A percentile compares a stretch with the other conserved stretches of the same genome.
These are phyloP conservation scores for Xestia ashworthii DNA, from an alignment of 2,888 invertebrate species.

Conservation along the genomic window DNA sequence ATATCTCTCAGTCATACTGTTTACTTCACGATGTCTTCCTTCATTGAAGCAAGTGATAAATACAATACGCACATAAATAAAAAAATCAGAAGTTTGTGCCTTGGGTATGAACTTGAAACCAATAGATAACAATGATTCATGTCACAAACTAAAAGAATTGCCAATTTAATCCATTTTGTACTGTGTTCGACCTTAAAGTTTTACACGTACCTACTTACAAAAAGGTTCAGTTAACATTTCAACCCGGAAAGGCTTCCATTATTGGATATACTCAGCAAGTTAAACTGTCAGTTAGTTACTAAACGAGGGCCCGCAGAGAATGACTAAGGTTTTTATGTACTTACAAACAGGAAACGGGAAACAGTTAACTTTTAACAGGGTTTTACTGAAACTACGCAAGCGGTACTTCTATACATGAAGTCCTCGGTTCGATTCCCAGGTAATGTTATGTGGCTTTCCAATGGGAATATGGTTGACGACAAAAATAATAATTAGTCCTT, in stretches of 20 bases:
- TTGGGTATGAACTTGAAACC: too few species aligned
- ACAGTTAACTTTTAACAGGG: constrained; percentile 18
- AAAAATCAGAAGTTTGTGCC: too few species aligned
- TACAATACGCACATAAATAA: too few species aligned
- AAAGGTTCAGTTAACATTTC: constrained; percentile 19
- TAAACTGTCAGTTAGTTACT: constrained; percentile 43
- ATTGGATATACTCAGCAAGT: constrained; percentile 51
- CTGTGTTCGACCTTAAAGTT: constrained; percentile 4
- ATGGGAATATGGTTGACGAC: too few species aligned
- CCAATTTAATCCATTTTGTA: not conserved
- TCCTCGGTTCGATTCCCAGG: too few species aligned
- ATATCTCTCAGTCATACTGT: too few species aligned
- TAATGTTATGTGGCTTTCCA: not conserved
- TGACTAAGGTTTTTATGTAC: constrained; percentile 35
- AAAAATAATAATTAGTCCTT: too few species aligned
- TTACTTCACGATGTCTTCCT: too few species aligned
- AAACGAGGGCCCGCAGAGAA: constrained; percentile 30
- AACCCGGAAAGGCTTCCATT: constrained; percentile 24
- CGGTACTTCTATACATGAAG: not conserved
- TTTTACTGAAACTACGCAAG: not conserved
- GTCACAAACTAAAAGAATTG: not conserved
- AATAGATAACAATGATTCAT: not conserved
- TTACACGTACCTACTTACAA: not conserved
- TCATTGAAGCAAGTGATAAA: too few species aligned
- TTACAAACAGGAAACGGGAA: constrained; percentile 21